A percentile compares a stretch with the other conserved stretches of the same genome.
Conservation (phyloP, 2,888 invertebrate genomes). For the Acrobeloides nanus region DNA sequence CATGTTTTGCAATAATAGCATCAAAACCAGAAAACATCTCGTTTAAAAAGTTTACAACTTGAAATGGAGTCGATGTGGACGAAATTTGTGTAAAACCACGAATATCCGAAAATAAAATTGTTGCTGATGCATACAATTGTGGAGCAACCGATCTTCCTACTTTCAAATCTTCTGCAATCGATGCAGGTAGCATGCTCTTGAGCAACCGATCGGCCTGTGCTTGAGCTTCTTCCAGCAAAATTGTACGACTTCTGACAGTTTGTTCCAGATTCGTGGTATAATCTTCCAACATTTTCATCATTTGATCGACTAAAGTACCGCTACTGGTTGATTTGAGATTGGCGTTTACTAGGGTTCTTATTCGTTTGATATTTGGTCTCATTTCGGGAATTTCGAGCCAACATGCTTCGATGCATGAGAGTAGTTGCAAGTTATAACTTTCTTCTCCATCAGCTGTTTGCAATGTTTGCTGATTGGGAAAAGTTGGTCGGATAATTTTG, state of each 20-base stretch:
- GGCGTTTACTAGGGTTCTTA: slow-evolving; percentile 38
- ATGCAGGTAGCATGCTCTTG: slow-evolving; percentile 48
- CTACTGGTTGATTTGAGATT: slow-evolving; percentile 41
- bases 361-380: slow-evolving; percentile 43
- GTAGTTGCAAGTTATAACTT: slow-evolving; percentile 38
- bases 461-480: slow-evolving; percentile 25
- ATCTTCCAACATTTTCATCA: slow-evolving; percentile 51
- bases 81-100: slow-evolving; percentile 47
- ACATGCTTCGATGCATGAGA: slow-evolving; percentile 46
- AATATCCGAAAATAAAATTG: slow-evolving; percentile 49
- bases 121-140: slow-evolving; percentile 45
- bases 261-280: slow-evolving; percentile 47
- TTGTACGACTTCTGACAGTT: slow-evolving; percentile 46
- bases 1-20: slow-evolving; percentile 51
- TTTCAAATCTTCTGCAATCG: slow-evolving; percentile 47
- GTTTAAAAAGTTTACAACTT: slow-evolving; percentile 48
- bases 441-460: slow-evolving; percentile 28
- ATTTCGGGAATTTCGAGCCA: slow-evolving; percentile 47
- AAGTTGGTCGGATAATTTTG: slow-evolving; percentile 40
- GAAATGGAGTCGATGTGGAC: slow-evolving; percentile 47
- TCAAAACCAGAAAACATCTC: slow-evolving; percentile 51
- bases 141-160: slow-evolving; percentile 46
- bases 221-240: slow-evolving; percentile 48
- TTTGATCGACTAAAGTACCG: slow-evolving; percentile 46
- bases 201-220: slow-evolving; percentile 48